Evolutionary conservation across 2,888 invertebrate species (phyloP).

Genomic region (Chrysotoxum bicinctum): DNA sequence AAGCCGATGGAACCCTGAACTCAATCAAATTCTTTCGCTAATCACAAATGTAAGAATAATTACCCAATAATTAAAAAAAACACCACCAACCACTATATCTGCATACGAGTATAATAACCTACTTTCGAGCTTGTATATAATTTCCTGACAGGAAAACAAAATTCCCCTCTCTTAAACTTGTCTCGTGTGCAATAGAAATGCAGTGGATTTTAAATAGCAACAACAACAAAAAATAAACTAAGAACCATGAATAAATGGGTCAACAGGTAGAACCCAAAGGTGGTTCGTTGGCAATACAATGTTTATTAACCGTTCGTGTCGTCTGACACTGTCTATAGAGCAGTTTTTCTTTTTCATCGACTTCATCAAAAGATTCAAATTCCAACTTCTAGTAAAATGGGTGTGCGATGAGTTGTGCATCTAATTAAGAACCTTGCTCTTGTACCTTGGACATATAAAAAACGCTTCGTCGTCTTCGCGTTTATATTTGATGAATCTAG

Average conservation of each 20-base stretch:
- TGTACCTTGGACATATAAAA: slow-evolving; percentile 11
- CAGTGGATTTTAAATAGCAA: slow-evolving; percentile 23
- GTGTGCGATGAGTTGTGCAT: slow-evolving; percentile 61
- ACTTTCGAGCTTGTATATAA: slow-evolving; percentile 45
- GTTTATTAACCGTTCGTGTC: slow-evolving; percentile 63
- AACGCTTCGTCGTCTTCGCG: background rate
- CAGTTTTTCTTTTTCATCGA: background rate
- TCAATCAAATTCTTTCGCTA: slow-evolving; percentile 1
- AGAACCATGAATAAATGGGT: slow-evolving; percentile 54
- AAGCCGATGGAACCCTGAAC: background rate
- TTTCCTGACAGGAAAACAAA: slow-evolving; percentile 61
- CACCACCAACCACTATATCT: slow-evolving; percentile 9
- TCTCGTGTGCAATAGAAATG: slow-evolving; percentile 43
- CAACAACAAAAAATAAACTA: slow-evolving; percentile 14
- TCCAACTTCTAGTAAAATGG: slow-evolving; percentile 13
- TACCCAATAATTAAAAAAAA: slow-evolving; percentile 30
- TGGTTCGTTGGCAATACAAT: slow-evolving; percentile 46
- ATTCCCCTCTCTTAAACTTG: slow-evolving; percentile 39
- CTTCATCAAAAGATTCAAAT: slow-evolving; percentile 18
- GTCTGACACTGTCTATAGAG: slow-evolving; percentile 23
- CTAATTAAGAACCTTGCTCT: slow-evolving; percentile 55
- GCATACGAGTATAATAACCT: slow-evolving; percentile 26
- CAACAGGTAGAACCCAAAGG: slow-evolving; percentile 61
- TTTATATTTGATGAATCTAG: slow-evolving; percentile 34
- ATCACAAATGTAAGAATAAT: slow-evolving; percentile 32